Conservation (phyloP, 2,797 vertebrate genomes). For the Galago senegalensis region DNA sequence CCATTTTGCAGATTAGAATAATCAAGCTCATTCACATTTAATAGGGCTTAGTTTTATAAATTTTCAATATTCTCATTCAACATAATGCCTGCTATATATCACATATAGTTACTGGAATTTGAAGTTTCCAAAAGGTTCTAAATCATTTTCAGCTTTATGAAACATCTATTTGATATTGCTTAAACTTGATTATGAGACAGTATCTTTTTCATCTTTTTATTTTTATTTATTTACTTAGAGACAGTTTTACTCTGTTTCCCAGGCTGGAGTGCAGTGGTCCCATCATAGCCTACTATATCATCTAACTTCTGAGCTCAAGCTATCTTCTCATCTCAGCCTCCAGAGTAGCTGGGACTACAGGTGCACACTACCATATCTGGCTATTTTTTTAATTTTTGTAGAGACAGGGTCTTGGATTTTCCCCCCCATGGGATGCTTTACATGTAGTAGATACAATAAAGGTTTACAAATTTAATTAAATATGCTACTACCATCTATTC, state of each 20-base stretch:
- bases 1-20: conserved; percentile 30
- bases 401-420: no score
- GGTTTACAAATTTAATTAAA: conserved; percentile 26
- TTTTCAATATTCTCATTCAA: neutral
- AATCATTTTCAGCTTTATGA: conserved; percentile 22
- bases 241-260: no score
- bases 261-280: no score
- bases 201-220: neutral
- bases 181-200: neutral
- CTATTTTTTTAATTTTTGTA: no score
- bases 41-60: neutral
- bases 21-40: neutral
- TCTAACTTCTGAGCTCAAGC: no score
- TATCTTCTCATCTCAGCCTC: no score
- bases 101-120: conserved; percentile 23
- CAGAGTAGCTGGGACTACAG: no score
- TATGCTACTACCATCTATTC: neutral
- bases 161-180: neutral
- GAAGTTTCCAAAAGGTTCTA: conserved; percentile 19
- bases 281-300: no score
- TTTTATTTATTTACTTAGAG: no score
- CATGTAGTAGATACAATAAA: neutral
- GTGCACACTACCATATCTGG: no score
- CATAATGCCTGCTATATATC: neutral
- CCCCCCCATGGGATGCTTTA: neutral